A percentile compares a stretch with the other conserved stretches of the same genome.
phyloP scores from a whole-genome alignment of 2,888 invertebrate genomes.

The Cheilosia variabilis region DNA sequence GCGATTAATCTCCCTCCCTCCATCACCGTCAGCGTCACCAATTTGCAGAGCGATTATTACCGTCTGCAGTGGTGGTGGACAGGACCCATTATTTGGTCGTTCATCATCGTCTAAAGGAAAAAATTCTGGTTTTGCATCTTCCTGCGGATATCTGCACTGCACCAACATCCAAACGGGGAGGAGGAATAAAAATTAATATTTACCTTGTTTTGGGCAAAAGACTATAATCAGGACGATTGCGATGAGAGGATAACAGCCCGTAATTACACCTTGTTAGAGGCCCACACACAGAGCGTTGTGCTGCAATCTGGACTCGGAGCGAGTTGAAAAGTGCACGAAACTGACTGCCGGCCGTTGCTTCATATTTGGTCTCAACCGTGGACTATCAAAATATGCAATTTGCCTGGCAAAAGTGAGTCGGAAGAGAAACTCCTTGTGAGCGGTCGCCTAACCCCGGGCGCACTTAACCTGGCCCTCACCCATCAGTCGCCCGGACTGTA shows the following conservation, averaged over 20 bases:
- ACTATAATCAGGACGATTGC: slow-evolving; percentile 80
- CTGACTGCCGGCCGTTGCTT: slow-evolving; percentile 31
- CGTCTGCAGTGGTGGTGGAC: slow-evolving; percentile 52
- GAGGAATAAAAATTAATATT: slow-evolving; percentile 82
- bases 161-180: slow-evolving; percentile 40
- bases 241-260: slow-evolving; percentile 84
- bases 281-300: slow-evolving; percentile 77
- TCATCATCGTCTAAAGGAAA: slow-evolving; percentile 77
- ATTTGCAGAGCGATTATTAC: slow-evolving; percentile 65
- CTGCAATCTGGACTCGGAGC: slow-evolving; percentile 19
- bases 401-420: slow-evolving; percentile 8
- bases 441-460: slow-evolving; percentile 14
- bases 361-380: slow-evolving; percentile 47
- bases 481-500: slow-evolving; percentile 17
- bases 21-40: slow-evolving; percentile 75
- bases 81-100: slow-evolving; percentile 70
- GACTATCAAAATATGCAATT: slow-evolving; percentile 53
- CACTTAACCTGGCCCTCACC: slow-evolving; percentile 36
- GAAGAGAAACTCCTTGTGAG: not conserved
- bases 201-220: slow-evolving; percentile 81
- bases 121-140: slow-evolving; percentile 76
- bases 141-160: not conserved
- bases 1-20: slow-evolving; percentile 66
- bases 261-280: slow-evolving; percentile 83
- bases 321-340: too few species aligned